Evolutionary conservation across 2,113 vertebrate species (phyloP).

Genomic region (Apteryx mantelli): DNA sequence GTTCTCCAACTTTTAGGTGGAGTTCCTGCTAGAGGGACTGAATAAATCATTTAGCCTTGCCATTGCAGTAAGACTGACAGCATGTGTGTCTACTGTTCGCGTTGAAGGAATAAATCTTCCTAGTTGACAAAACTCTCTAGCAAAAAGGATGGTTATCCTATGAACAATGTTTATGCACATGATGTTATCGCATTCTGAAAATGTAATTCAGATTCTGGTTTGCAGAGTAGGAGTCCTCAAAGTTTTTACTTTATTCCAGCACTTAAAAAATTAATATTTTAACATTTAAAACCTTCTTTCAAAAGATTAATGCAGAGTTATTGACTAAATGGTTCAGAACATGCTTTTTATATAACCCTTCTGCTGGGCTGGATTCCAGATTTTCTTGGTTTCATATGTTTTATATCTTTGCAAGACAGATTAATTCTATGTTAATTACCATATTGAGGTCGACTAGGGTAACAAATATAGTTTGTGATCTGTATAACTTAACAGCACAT

Average conservation of each 20-base stretch:
- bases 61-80: neutral
- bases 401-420: conserved; percentile 23
- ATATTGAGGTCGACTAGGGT: conserved; percentile 49
- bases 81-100: neutral
- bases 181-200: neutral
- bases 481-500: conserved; percentile 18
- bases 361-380: conserved; percentile 54
- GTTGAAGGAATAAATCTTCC: neutral
- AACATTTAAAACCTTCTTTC: conserved; percentile 21
- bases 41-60: neutral
- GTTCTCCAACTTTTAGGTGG: neutral
- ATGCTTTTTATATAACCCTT: conserved; percentile 62
- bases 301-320: conserved; percentile 29
- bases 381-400: conserved; percentile 59
- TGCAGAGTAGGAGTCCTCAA: neutral
- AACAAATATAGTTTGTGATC: neutral
- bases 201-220: neutral
- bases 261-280: neutral
- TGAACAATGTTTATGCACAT: neutral
- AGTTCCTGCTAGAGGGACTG: neutral
- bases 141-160: neutral
- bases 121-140: neutral
- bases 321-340: conserved; percentile 50
- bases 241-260: conserved; percentile 2
- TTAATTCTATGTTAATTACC: conserved; percentile 69